phyloP scores from a whole-genome alignment of 2,113 vertebrate genomes.

The Amphiprion ocellaris region DNA sequence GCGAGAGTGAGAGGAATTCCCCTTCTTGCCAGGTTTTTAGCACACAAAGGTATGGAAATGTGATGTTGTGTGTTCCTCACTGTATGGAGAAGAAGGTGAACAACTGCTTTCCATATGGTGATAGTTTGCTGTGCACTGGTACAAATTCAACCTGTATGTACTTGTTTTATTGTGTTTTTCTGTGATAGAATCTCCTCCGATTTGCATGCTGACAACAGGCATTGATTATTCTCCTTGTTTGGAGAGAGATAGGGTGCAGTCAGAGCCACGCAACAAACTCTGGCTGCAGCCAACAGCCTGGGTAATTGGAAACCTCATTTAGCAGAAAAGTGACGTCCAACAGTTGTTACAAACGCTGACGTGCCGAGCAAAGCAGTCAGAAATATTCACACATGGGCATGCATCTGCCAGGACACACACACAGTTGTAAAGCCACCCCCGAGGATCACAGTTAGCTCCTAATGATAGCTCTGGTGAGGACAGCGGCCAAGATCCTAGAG shows the following conservation, averaged over 20 bases:
- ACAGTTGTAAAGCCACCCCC: slow-evolving; percentile 48
- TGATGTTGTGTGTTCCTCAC: neutral
- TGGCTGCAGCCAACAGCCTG: slow-evolving; percentile 25
- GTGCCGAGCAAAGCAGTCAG: slow-evolving; percentile 11
- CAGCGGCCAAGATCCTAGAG: neutral
- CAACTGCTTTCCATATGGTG: neutral
- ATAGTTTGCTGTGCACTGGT: neutral
- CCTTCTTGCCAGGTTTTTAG: slow-evolving; percentile 1
- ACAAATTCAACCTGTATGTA: slow-evolving; percentile 11
- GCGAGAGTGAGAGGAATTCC: neutral
- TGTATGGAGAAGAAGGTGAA: slow-evolving; percentile 3
- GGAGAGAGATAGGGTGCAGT: slow-evolving; percentile 23
- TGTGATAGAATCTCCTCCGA: slow-evolving; percentile 9
- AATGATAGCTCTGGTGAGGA: slow-evolving; percentile 26
- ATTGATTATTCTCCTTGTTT: slow-evolving; percentile 56
- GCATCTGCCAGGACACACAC: slow-evolving; percentile 40
- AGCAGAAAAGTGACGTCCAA: slow-evolving; percentile 47
- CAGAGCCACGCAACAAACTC: slow-evolving; percentile 11
- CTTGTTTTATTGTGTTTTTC: neutral
- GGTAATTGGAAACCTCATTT: slow-evolving; percentile 56
- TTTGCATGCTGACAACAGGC: slow-evolving; percentile 13
- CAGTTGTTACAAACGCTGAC: slow-evolving; percentile 28
- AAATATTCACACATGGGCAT: slow-evolving; percentile 55
- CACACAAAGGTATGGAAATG: neutral
- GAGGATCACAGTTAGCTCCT: slow-evolving; percentile 34